Evolutionary conservation across 2,113 vertebrate genomes (phyloP).

Genomic region (Hemibagrus wyckioides): DNA sequence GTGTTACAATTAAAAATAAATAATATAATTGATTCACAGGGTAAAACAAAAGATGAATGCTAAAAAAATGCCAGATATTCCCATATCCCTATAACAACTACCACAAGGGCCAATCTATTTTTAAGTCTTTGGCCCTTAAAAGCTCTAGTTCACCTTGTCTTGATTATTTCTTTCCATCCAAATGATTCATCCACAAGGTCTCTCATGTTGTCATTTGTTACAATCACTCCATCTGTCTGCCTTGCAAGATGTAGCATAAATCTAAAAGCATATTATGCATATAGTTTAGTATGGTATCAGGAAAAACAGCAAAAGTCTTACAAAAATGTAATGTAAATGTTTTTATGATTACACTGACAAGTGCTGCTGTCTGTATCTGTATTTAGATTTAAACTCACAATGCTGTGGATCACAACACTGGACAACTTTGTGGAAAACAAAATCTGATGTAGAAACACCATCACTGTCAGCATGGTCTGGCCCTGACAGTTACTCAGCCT

Average conservation of each 20-base stretch:
- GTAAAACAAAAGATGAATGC: not conserved
- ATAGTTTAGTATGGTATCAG: not conserved
- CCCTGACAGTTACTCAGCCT: not conserved
- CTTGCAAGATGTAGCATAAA: conserved; percentile 83
- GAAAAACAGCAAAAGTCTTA: not conserved
- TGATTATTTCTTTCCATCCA: conserved; percentile 83
- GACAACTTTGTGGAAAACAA: not conserved
- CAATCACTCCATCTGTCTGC: conserved; percentile 81
- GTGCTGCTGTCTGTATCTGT: not conserved
- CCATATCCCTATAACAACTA: not conserved
- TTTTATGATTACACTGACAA: not conserved
- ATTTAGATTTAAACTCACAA: not conserved
- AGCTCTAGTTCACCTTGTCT: conserved; percentile 73
- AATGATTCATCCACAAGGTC: conserved; percentile 82
- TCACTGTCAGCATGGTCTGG: not conserved
- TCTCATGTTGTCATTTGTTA: conserved; percentile 88
- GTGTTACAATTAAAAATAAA: not conserved
- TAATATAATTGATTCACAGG: not conserved
- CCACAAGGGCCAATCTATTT: not conserved
- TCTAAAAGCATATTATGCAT: conserved; percentile 59
- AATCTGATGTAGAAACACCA: no score
- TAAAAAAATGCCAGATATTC: not conserved
- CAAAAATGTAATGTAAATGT: no score
- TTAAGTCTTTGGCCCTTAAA: no score
- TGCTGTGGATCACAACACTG: no score